Evolutionary conservation across 23 tunicate species (phyloP).

Genomic region (Ascidia mentula): DNA sequence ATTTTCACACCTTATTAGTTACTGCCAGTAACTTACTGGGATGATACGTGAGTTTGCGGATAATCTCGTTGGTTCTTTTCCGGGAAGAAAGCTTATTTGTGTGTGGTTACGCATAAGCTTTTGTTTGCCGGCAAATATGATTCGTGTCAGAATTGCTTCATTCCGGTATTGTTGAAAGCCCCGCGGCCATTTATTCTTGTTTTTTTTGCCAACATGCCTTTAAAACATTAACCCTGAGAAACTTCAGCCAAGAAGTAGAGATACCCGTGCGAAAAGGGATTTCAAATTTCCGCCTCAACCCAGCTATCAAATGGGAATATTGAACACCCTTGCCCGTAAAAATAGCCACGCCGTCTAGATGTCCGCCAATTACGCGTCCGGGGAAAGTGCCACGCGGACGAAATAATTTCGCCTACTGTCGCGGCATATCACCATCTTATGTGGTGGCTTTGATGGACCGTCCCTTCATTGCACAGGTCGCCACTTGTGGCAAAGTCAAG

Average conservation of each 20-base stretch:
- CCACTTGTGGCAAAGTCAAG: background rate
- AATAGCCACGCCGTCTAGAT: background rate
- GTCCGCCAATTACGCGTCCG: background rate
- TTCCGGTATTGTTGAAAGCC: background rate
- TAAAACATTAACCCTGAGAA: too few species aligned
- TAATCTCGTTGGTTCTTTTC: background rate
- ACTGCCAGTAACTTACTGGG: background rate
- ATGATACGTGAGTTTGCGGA: background rate
- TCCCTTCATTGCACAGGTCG: background rate
- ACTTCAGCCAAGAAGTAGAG: too few species aligned
- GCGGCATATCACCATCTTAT: background rate
- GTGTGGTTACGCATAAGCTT: background rate
- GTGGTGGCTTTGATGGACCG: constrained; percentile 7
- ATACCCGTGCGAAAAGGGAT: background rate
- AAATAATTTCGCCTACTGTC: background rate
- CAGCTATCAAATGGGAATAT: background rate
- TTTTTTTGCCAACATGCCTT: background rate
- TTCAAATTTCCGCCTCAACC: background rate
- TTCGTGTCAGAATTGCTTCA: background rate
- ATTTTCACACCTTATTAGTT: background rate
- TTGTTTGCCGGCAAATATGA: background rate
- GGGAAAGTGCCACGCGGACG: background rate
- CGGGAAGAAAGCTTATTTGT: background rate
- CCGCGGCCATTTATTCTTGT: background rate
- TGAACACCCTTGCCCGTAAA: background rate